Conservation (phyloP, 2,888 invertebrate species). For the Hermodice carunculata region DNA sequence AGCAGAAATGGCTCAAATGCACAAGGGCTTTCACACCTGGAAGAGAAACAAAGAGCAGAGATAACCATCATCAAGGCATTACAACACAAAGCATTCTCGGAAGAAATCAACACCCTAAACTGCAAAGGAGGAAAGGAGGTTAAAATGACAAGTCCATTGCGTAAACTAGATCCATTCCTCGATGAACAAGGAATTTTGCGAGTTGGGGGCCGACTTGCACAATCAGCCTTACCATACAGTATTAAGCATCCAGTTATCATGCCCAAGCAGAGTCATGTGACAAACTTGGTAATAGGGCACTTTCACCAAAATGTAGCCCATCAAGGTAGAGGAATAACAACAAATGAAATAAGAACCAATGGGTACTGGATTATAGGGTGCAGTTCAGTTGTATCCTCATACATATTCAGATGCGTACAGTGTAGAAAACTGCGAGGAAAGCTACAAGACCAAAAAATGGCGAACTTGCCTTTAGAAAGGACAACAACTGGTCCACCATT, state of each 20-base stretch:
- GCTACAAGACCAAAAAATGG: slow-evolving; percentile 24
- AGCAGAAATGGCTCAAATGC: neutral
- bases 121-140: neutral
- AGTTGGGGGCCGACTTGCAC: slow-evolving; percentile 15
- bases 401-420: slow-evolving; percentile 16
- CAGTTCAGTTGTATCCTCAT: slow-evolving; percentile 10
- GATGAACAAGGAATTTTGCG: slow-evolving; percentile 22
- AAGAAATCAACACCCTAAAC: slow-evolving; percentile 3
- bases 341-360: slow-evolving; percentile 32
- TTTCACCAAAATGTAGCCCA: slow-evolving; percentile 35
- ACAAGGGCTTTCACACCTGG: neutral
- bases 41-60: slow-evolving; percentile 10
- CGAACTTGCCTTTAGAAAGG: slow-evolving; percentile 38
- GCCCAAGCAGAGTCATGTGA: slow-evolving; percentile 18
- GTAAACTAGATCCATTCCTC: slow-evolving; percentile 10
- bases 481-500: slow-evolving; percentile 42
- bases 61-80: slow-evolving; percentile 1
- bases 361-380: slow-evolving; percentile 24
- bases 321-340: slow-evolving; percentile 41
- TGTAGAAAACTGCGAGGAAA: slow-evolving; percentile 20
- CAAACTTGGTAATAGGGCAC: slow-evolving; percentile 27
- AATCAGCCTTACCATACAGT: neutral
- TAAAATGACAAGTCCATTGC: neutral
- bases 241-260: slow-evolving; percentile 16
- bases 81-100: slow-evolving; percentile 13